phyloP scores from a whole-genome alignment of 2,888 invertebrate genomes.

The Cantharis nigra region DNA sequence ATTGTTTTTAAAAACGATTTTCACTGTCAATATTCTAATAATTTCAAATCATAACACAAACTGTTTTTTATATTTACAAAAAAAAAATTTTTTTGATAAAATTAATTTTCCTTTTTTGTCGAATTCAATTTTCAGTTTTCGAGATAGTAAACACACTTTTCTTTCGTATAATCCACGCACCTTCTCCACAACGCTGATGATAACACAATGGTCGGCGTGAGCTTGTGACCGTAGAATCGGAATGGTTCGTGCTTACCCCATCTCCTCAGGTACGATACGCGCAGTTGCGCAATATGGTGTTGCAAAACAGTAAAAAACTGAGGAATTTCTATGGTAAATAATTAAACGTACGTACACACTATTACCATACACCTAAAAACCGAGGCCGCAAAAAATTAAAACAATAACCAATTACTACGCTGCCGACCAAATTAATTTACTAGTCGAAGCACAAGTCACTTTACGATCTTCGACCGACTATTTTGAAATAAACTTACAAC shows the following conservation, averaged over 20 bases:
- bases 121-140: neutral
- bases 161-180: constrained; percentile 25
- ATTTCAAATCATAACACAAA: neutral
- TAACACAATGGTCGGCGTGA: constrained; percentile 40
- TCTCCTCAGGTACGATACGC: constrained; percentile 35
- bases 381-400: constrained; percentile 15
- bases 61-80: neutral
- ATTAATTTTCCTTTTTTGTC: neutral
- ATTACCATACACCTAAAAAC: constrained; percentile 11
- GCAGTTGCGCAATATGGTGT: constrained; percentile 41
- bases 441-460: constrained; percentile 7
- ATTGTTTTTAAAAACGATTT: neutral
- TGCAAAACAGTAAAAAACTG: constrained; percentile 34
- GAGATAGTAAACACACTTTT: constrained; percentile 23
- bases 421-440: constrained; percentile 11
- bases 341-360: constrained; percentile 13
- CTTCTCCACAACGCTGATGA: constrained; percentile 34
- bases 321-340: constrained; percentile 23
- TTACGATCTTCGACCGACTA: constrained; percentile 11
- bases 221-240: constrained; percentile 37
- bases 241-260: constrained; percentile 38
- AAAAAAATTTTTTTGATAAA: neutral
- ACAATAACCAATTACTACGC: constrained; percentile 21
- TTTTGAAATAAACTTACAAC: constrained; percentile 8
- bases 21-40: neutral